Conservation (phyloP, 1,140 invertebrate genomes). For the Trachymyrmex cornetzi region DNA sequence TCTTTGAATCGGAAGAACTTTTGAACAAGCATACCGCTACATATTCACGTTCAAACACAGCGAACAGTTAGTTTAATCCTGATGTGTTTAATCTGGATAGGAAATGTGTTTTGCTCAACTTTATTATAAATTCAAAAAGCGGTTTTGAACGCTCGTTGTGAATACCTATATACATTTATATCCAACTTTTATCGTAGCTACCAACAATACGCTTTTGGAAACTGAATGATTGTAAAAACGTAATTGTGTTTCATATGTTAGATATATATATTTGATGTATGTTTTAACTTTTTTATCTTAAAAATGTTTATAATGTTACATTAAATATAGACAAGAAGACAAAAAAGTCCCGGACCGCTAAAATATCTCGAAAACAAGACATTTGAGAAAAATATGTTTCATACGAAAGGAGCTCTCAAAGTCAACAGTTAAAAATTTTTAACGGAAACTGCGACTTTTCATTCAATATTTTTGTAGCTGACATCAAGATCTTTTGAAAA, state of each 20-base stretch:
- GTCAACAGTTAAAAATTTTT: no score
- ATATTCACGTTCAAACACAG: slow-evolving; percentile 20
- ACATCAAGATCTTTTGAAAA: no score
- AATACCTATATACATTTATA: not conserved
- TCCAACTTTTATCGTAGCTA: slow-evolving; percentile 10
- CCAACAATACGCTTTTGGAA: slow-evolving; percentile 10
- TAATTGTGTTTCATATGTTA: not conserved
- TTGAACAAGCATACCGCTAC: slow-evolving; percentile 1
- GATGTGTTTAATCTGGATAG: slow-evolving; percentile 53
- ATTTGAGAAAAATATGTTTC: no score
- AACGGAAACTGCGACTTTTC: no score
- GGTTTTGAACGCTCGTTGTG: slow-evolving; percentile 20
- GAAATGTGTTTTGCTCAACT: slow-evolving; percentile 45
- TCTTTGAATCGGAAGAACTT: slow-evolving; percentile 33
- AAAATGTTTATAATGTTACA: slow-evolving; percentile 5
- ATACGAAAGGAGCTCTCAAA: no score
- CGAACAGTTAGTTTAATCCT: slow-evolving; percentile 45
- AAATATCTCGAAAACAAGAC: no score
- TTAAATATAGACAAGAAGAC: not conserved
- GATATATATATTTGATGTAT: not conserved
- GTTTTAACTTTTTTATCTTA: not conserved
- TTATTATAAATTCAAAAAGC: slow-evolving; percentile 62
- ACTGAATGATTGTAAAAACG: not conserved
- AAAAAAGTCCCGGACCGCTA: no score
- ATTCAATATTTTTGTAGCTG: no score